phyloP scores from a whole-genome alignment of 2,113 vertebrate genomes.

The Actinemys pallida region DNA sequence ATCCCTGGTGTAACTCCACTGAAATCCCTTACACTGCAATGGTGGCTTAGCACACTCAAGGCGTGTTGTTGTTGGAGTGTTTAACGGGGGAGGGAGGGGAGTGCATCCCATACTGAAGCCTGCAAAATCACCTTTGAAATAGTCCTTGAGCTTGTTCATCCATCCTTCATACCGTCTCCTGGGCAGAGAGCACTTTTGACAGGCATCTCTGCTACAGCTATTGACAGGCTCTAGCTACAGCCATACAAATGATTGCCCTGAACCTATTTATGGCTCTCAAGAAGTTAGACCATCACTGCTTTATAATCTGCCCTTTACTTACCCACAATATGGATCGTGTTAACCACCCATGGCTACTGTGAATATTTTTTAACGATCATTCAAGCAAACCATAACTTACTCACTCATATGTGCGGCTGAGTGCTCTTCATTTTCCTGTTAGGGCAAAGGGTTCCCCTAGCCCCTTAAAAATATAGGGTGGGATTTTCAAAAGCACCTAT shows the following conservation, averaged over 20 bases:
- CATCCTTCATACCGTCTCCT: not conserved
- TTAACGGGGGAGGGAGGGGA: too few relatives aligned
- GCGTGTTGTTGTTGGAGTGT: not conserved
- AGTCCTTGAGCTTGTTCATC: not conserved
- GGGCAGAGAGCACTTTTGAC: not conserved
- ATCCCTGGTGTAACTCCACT: not conserved
- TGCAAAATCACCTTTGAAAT: not conserved
- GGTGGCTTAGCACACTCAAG: not conserved
- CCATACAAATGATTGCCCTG: not conserved
- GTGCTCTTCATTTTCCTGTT: not conserved
- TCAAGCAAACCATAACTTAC: not conserved
- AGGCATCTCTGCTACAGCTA: not conserved
- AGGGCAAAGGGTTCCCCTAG: not conserved
- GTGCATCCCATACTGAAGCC: not conserved
- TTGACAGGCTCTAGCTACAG: not conserved
- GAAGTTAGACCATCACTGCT: not conserved
- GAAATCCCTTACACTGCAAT: not conserved
- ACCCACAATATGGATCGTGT: not conserved
- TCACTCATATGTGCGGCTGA: not conserved
- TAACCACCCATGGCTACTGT: not conserved
- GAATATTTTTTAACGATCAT: not conserved
- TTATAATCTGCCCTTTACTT: not conserved
- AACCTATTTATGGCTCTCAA: not conserved
- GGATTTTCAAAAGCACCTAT: not conserved
- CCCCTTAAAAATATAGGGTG: not conserved